These are phyloP conservation scores for Isotomurus palustris DNA, from an alignment of 2,888 invertebrate species.

Conservation along the genomic window DNA sequence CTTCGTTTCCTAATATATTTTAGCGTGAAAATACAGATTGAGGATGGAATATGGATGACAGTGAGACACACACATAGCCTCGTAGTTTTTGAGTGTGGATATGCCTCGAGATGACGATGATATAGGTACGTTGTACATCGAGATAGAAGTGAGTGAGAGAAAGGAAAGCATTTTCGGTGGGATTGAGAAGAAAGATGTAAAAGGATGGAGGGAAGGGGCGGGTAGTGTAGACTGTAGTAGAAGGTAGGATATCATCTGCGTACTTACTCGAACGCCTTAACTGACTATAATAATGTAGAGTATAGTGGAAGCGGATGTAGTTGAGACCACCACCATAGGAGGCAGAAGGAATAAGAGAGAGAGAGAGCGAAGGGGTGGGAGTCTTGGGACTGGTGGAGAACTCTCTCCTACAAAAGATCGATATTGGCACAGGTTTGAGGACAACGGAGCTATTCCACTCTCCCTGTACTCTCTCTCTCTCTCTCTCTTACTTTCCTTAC, in stretches of 20 bases:
- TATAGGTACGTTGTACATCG: background rate
- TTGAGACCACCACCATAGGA: too few relatives aligned
- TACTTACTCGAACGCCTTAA: too few relatives aligned
- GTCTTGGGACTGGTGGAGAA: conserved; percentile 5
- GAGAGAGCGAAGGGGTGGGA: conserved; percentile 8
- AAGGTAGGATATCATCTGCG: conserved; percentile 17
- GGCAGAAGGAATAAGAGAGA: conserved; percentile 8
- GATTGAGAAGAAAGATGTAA: conserved; percentile 30
- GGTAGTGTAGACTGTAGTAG: conserved; percentile 11
- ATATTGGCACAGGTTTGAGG: conserved; percentile 41
- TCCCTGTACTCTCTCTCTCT: conserved; percentile 2
- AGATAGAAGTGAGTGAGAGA: conserved; percentile 18
- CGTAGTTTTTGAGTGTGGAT: background rate
- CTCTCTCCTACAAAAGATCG: conserved; percentile 22
- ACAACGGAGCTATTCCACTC: conserved; percentile 11
- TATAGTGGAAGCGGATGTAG: conserved; percentile 19
- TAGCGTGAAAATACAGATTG: conserved; percentile 37
- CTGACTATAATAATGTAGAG: too few relatives aligned
- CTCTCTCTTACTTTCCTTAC: background rate
- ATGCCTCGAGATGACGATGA: too few relatives aligned
- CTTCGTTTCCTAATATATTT: conserved; percentile 12
- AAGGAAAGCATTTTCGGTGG: conserved; percentile 27
- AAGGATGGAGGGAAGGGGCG: conserved; percentile 36
- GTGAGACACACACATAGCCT: background rate
- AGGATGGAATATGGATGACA: conserved; percentile 6